These are phyloP conservation scores for Spheniscus mendiculus DNA, from an alignment of 2,113 vertebrate genomes.

Conservation along the genomic window DNA sequence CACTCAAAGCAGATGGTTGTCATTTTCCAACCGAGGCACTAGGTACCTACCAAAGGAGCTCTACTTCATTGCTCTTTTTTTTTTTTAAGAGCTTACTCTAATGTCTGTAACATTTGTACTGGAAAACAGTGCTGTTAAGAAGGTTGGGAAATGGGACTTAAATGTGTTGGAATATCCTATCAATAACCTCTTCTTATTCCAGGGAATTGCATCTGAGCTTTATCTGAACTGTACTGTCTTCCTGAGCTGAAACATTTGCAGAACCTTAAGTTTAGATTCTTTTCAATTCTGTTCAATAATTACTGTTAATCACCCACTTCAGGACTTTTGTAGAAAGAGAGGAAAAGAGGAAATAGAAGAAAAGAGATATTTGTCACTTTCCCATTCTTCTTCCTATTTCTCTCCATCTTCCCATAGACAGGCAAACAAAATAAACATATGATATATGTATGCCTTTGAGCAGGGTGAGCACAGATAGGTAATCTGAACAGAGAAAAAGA, in stretches of 20 bases:
- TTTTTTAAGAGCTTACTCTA: neutral
- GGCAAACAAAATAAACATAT: neutral
- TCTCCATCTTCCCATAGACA: neutral
- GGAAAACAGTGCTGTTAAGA: neutral
- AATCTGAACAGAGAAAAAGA: neutral
- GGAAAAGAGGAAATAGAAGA: neutral
- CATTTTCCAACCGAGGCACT: neutral
- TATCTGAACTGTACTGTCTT: neutral
- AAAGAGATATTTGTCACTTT: neutral
- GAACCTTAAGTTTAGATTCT: neutral
- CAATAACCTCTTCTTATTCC: neutral
- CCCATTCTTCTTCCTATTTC: neutral
- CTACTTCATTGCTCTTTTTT: neutral
- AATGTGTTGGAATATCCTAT: neutral
- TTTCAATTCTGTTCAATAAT: neutral
- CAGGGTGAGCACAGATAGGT: neutral
- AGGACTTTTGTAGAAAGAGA: neutral
- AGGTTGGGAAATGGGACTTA: neutral
- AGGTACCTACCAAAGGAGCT: neutral
- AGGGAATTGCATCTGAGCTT: neutral
- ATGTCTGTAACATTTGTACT: neutral
- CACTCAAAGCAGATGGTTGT: neutral
- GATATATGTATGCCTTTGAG: neutral
- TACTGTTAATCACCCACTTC: neutral
- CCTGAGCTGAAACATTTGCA: neutral